Evolutionary conservation across 2,888 invertebrate species (phyloP).

Genomic region (Helleia helle): DNA sequence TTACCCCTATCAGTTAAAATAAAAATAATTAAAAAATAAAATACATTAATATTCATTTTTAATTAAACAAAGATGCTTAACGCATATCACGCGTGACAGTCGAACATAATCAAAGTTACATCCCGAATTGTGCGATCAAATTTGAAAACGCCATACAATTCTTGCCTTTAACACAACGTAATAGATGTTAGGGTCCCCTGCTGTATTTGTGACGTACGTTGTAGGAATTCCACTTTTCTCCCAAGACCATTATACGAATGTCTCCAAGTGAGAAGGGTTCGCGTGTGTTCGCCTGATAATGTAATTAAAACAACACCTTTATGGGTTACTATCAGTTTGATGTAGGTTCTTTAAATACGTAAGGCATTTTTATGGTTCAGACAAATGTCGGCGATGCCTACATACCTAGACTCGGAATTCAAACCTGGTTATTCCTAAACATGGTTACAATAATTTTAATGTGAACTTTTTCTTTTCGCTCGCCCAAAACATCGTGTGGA

Average conservation of each 20-base stretch:
- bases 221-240: constrained; percentile 50
- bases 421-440: too few species aligned
- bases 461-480: too few species aligned
- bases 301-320: constrained; percentile 75
- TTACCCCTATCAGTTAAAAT: too few species aligned
- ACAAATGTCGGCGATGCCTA: too few species aligned
- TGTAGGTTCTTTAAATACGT: constrained; percentile 20
- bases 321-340: constrained; percentile 50
- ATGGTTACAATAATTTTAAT: too few species aligned
- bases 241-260: constrained; percentile 70
- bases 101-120: constrained; percentile 65
- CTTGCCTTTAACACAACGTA: neutral
- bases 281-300: constrained; percentile 69
- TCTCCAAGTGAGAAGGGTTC: constrained; percentile 72
- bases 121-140: constrained; percentile 10
- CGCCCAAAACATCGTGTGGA: too few species aligned
- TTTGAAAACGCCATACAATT: neutral
- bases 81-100: constrained; percentile 52
- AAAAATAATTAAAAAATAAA: too few species aligned
- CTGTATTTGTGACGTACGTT: neutral
- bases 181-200: neutral
- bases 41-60: neutral
- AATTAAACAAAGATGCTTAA: constrained; percentile 18
- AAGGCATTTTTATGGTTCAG: too few species aligned
- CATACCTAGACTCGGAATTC: too few species aligned